A percentile compares a stretch with the other conserved stretches of the same genome.
phyloP scores from a whole-genome alignment of 2,888 invertebrate genomes.

The Mimachlamys varia region DNA sequence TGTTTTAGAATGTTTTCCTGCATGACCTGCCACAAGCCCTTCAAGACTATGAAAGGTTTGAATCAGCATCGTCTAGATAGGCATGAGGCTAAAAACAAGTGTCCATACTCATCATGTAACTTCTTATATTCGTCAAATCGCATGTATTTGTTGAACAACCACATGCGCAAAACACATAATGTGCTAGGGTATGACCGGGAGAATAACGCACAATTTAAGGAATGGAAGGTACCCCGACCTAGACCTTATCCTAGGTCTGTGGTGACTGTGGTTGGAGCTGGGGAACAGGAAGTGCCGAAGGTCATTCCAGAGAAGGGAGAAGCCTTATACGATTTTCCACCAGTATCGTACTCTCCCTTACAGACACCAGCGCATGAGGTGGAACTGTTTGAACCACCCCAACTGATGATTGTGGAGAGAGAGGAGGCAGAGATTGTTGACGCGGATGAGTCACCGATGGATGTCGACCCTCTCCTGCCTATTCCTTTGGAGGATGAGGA shows the following conservation, averaged over 20 bases:
- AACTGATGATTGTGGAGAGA: no score
- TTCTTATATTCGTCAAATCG: background rate
- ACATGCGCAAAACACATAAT: background rate
- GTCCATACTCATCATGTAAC: background rate
- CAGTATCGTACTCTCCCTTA: background rate
- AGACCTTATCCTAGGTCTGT: background rate
- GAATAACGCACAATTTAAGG: background rate
- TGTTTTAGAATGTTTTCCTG: background rate
- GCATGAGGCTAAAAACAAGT: background rate
- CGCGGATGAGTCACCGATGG: no score
- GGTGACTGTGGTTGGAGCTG: background rate
- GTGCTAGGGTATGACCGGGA: background rate
- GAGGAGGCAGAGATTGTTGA: no score
- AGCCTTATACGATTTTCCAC: background rate
- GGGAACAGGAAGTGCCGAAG: no score
- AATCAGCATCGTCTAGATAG: background rate
- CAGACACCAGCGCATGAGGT: background rate
- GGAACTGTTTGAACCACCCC: background rate
- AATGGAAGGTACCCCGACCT: background rate
- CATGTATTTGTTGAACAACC: background rate
- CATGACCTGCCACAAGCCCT: background rate
- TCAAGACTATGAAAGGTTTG: background rate
- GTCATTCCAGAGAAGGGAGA: background rate
- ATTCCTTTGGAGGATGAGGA: no score
- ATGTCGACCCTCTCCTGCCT: no score